Base-by-base conservation (phyloP, 2,888 invertebrate genomes). In the Sphaerolaimus hirsutus region DNA sequence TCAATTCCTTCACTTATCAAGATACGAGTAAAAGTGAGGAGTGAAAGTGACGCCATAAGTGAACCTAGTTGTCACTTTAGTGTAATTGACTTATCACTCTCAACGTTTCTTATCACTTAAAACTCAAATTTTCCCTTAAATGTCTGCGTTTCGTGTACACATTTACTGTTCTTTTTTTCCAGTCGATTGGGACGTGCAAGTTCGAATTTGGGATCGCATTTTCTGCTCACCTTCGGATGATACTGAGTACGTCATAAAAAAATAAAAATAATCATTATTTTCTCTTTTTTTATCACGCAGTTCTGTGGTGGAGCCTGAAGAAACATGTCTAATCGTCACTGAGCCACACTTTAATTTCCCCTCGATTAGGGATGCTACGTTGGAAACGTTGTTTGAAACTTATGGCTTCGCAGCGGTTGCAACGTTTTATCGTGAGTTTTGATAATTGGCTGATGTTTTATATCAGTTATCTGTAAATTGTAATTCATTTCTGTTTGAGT, bases 351-450 rank as follows among this genome's bases (percentile, higher is more conserved):
- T 83, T 60, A 89, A 93, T 64, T 91, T 93, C 63, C 72, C 76
- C 1, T 79, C 82, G 1, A 77, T 86, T 46, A 84, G 89, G 66
- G 89, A 93, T 66, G 81, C 79, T 1, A 79, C 83, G 69, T 78
- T 81, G 38, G 93, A 99, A 66, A 81, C 97, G 54, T 78, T 97
- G 56, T 97, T 93, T 66, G 97, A 97, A 65, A 89, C 93, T 63
- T 97, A 84, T 61, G 84, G 84, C 57, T 82, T 87, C 56, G 76
- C 78, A 46, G 76, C 80, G 0, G 67, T 10, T n/a, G 7, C 1
- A 12, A 10, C 26, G 35, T 37, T 40, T 10, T 22, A 37, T 37
- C 14, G 17, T 38, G 17, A 26, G 12, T 23, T 4, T n/a, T 44
- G n/a, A 22, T 7, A 22, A 21, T 24, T 21, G 10, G 5, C 24